These are phyloP conservation scores for Dynastes tityus DNA, from an alignment of 2,888 invertebrate genomes.

Conservation along the genomic window DNA sequence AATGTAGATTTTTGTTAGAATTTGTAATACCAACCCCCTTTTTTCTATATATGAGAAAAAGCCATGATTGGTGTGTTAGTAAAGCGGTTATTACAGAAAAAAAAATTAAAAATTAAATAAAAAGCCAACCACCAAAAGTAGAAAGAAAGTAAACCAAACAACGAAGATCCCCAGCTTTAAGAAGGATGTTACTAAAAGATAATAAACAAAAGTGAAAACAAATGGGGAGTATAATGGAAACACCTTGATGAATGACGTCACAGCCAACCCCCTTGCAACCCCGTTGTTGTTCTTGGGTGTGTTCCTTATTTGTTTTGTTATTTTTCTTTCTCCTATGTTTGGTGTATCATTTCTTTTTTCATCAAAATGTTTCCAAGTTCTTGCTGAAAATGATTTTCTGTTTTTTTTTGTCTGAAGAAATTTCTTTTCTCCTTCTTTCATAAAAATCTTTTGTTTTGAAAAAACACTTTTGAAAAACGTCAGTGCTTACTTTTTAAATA, in stretches of 20 bases:
- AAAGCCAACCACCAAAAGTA: slow-evolving; percentile 39
- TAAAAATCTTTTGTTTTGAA: not conserved
- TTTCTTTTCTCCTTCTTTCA: not conserved
- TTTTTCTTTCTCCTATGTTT: slow-evolving; percentile 6
- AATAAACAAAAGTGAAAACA: not conserved
- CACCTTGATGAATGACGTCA: slow-evolving; percentile 71
- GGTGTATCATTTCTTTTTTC: slow-evolving; percentile 54
- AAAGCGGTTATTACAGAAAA: slow-evolving; percentile 17
- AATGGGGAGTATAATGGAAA: slow-evolving; percentile 67
- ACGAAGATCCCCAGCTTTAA: slow-evolving; percentile 29
- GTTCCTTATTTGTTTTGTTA: slow-evolving; percentile 53
- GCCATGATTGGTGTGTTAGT: not conserved
- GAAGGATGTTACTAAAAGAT: slow-evolving; percentile 6
- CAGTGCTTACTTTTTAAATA: too few species aligned
- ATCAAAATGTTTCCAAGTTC: slow-evolving; percentile 72
- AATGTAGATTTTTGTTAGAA: not conserved
- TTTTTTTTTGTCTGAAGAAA: not conserved
- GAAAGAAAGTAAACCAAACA: slow-evolving; percentile 43
- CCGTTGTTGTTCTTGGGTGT: slow-evolving; percentile 13
- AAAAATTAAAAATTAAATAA: slow-evolving; percentile 25
- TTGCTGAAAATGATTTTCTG: slow-evolving; percentile 22
- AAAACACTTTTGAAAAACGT: not conserved
- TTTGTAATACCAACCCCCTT: not conserved
- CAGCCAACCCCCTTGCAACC: slow-evolving; percentile 66
- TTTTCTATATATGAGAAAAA: not conserved